Evolutionary conservation across 2,113 vertebrate species (phyloP), one percentile per base, ranked within the genome.

Genomic region (Macroglossus sobrinus): DNA sequence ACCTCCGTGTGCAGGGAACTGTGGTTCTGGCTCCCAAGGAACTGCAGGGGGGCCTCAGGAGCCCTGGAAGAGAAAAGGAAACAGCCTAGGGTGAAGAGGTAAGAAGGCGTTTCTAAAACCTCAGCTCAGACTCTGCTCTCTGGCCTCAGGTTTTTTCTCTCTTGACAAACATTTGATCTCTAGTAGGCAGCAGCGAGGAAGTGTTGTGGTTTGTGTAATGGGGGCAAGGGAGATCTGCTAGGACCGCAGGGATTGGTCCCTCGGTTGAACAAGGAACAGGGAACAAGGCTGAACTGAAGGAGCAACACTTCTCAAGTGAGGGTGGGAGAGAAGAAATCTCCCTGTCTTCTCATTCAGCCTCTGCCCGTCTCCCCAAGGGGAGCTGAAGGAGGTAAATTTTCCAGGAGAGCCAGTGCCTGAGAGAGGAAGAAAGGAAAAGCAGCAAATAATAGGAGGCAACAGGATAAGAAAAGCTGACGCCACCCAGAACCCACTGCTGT

Each of bases 21-120:
- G 59, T 30, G 50, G 47, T 2, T 53, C 63, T 82, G n/a, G 45
- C 30, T 87, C 45, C 53, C 84, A 33, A 10, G 68, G 61, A 63
- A 26, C 38, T 24, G n/a, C 30, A 30, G 28, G 50, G 4, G 43
- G 43, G 43, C 59, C 45, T 69, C 33, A 13, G 61, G 69, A 76
- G 38, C 30, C 85, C 14, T 12, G 12, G 12, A 38, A 69, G 35
- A 47, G 24, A 30, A 68, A 5, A 45, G 82, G 59, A 89, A 78
- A 74, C 63, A 43, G 57, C 28, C 71, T 24, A 30, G 12, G 4
- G 53, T 24, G 33, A 45, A 33, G 14, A 61, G 38, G 26, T 61
- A n/a, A 84, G n/a, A 64, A 64, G 26, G 63, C 19, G 12, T n/a
- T 81, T 89, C 66, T 80, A 59, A 55, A 84, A 80, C 68, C 47